Conservation (phyloP, 2,797 vertebrate species). For the Cossypha polioptera region DNA sequence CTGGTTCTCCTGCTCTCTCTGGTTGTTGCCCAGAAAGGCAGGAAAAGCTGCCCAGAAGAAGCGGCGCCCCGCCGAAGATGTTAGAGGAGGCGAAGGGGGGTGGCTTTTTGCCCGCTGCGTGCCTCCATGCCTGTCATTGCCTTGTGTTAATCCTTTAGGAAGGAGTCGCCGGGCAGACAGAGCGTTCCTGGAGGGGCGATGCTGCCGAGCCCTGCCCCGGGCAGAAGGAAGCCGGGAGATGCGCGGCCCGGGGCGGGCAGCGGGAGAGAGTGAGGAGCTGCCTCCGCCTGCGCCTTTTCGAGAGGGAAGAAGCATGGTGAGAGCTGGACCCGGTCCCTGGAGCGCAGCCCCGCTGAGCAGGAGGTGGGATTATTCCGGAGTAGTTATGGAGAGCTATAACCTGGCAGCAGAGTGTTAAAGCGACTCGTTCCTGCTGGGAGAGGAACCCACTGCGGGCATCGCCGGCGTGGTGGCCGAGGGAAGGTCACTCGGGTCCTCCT, state of each 20-base stretch:
- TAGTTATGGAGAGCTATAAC: slow-evolving; percentile 7
- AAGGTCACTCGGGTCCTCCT: background rate
- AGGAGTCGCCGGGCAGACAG: background rate
- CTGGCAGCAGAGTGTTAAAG: background rate
- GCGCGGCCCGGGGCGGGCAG: slow-evolving; percentile 33
- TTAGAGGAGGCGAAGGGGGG: background rate
- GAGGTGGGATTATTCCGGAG: slow-evolving; percentile 46
- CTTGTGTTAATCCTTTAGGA: slow-evolving; percentile 57
- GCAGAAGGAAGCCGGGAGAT: slow-evolving; percentile 36
- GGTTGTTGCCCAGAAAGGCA: background rate
- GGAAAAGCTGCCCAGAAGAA: background rate
- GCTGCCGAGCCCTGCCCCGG: slow-evolving; percentile 44
- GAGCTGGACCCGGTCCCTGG: background rate
- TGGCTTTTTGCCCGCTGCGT: background rate
- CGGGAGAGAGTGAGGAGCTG: slow-evolving; percentile 10
- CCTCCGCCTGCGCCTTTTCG: background rate
- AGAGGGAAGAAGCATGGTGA: background rate
- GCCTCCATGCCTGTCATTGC: background rate
- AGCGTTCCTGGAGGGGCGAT: slow-evolving; percentile 31
- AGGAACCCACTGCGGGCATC: background rate
- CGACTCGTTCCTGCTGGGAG: background rate
- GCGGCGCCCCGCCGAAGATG: background rate
- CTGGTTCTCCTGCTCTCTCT: too few relatives aligned
- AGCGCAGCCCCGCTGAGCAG: slow-evolving; percentile 1
- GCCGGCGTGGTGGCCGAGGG: background rate